These are phyloP conservation scores for Brienomyrus brachyistius DNA, from an alignment of 2,113 vertebrate genomes.

Conservation along the genomic window DNA sequence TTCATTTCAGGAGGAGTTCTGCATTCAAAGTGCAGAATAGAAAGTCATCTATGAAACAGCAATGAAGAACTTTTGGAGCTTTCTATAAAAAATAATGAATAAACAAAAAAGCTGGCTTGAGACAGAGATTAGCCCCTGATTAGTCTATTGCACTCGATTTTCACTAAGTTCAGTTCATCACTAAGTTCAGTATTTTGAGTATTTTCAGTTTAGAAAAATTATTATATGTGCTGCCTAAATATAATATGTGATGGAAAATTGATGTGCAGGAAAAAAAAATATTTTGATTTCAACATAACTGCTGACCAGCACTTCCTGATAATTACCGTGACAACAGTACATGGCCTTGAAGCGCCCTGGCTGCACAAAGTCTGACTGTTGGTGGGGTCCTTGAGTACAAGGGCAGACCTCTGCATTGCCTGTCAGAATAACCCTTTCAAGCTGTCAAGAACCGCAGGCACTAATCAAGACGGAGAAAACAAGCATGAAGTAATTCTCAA, in stretches of 20 bases:
- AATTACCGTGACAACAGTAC: background rate
- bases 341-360: background rate
- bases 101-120: conserved; percentile 50
- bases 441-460: background rate
- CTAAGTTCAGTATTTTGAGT: background rate
- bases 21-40: conserved; percentile 38
- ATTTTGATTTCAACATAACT: conserved; percentile 2
- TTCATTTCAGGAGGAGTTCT: conserved; percentile 66
- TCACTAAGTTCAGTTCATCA: background rate
- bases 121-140: conserved; percentile 21
- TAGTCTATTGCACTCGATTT: background rate
- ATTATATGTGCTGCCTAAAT: background rate
- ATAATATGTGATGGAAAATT: background rate
- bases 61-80: conserved; percentile 35
- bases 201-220: background rate
- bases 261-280: background rate
- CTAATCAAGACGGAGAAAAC: background rate
- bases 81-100: conserved; percentile 42
- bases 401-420: conserved; percentile 11
- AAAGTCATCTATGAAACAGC: conserved; percentile 31
- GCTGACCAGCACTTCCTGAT: background rate
- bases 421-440: conserved; percentile 16
- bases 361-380: background rate
- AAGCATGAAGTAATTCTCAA: background rate
- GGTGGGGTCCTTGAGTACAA: background rate